phyloP scores from a whole-genome alignment of 2,113 vertebrate species.

The Oncorhynchus nerka region DNA sequence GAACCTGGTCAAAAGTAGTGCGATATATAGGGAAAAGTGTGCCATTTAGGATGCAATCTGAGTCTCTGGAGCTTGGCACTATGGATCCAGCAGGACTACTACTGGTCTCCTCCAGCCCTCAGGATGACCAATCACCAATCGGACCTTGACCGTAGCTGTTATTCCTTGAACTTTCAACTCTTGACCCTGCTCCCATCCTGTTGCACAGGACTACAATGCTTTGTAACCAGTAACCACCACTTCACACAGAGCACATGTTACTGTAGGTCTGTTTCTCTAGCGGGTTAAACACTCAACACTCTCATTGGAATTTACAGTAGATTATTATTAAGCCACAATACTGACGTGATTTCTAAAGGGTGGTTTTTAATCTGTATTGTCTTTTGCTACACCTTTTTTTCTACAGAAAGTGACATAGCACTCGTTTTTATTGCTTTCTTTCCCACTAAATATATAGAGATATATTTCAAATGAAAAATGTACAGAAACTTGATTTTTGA shows the following conservation, averaged over 20 bases:
- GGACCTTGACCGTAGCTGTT: not conserved
- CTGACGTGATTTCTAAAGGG: slow-evolving; percentile 5
- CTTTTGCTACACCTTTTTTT: slow-evolving; percentile 28
- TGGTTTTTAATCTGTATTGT: slow-evolving; percentile 11
- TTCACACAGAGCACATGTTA: not conserved
- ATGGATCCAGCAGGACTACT: no score
- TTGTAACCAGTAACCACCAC: not conserved
- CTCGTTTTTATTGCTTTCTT: slow-evolving; percentile 20
- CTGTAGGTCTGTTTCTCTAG: not conserved
- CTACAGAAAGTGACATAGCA: slow-evolving; percentile 27
- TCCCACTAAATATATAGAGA: not conserved
- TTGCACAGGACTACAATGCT: not conserved
- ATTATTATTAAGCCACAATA: slow-evolving; percentile 23
- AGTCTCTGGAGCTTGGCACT: no score
- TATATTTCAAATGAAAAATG: not conserved
- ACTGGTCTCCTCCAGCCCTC: not conserved
- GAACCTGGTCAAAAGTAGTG: no score
- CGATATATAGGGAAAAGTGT: no score
- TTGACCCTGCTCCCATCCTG: not conserved
- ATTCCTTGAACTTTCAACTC: not conserved
- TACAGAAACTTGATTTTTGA: not conserved
- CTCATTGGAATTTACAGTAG: slow-evolving; percentile 3
- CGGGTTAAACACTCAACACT: not conserved
- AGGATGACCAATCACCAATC: not conserved
- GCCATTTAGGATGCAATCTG: no score